Percentiles rank a stretch among this genome's conserved stretches.
Evolutionary conservation across 2,888 invertebrate species (phyloP).

Genomic region (Clusia tigrina): DNA sequence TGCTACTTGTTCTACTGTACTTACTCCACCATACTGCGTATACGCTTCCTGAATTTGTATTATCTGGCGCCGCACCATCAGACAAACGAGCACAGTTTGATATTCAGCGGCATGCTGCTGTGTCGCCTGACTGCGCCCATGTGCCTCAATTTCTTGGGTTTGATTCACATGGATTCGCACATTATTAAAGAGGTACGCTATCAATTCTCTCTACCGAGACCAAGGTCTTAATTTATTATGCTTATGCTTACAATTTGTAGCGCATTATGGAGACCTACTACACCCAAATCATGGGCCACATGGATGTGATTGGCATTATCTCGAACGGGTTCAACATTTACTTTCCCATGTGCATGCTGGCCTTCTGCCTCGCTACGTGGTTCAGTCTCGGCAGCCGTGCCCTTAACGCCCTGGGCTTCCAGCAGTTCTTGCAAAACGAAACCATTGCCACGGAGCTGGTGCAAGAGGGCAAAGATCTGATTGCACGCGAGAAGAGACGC

Average conservation of each 20-base stretch:
- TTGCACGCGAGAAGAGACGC: slow-evolving; percentile 85
- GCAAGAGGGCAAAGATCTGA: slow-evolving; percentile 91
- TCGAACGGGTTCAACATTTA: slow-evolving; percentile 99
- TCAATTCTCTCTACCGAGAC: neutral
- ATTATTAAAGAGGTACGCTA: slow-evolving; percentile 73
- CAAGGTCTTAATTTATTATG: neutral
- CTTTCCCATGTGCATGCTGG: slow-evolving; percentile 95
- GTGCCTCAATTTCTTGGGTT: slow-evolving; percentile 96
- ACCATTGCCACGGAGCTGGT: slow-evolving; percentile 92
- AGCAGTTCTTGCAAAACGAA: slow-evolving; percentile 96
- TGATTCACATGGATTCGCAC: slow-evolving; percentile 98
- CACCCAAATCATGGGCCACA: slow-evolving; percentile 99
- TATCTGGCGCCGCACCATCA: slow-evolving; percentile 97
- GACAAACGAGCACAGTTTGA: slow-evolving; percentile 97
- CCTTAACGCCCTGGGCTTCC: slow-evolving; percentile 90
- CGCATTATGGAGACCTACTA: slow-evolving; percentile 89
- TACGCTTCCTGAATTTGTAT: slow-evolving; percentile 94
- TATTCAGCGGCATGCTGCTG: slow-evolving; percentile 96
- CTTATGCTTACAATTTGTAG: slow-evolving; percentile 33
- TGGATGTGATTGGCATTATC: slow-evolving; percentile 97
- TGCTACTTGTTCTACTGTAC: slow-evolving; percentile 97
- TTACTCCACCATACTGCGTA: slow-evolving; percentile 96
- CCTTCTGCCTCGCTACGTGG: slow-evolving; percentile 92
- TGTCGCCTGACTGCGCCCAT: slow-evolving; percentile 97
- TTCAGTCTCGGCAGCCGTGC: slow-evolving; percentile 91